Base-by-base conservation (phyloP, 2,888 invertebrate genomes). In the Eupeodes luniger region DNA sequence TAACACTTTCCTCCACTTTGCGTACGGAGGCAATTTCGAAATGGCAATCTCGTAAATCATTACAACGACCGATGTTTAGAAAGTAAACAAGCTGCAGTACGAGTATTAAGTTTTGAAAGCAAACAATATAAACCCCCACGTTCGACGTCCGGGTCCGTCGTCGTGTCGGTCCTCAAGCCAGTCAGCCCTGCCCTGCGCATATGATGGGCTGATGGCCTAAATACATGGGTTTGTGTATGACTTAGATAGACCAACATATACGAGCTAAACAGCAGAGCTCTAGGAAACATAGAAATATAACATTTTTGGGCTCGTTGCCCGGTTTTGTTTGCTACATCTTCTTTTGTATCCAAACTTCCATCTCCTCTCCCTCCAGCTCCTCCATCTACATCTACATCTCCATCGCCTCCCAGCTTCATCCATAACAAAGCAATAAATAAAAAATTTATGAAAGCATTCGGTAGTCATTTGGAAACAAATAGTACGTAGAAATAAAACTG, bases 401-500 rank as follows among this genome's bases (percentile, higher is more conserved):
- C 27, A 27, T 27, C 27, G 2, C 19, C 27, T 11, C 14, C 12
- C 36, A 47, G n/a, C 76, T 36, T 44, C 76, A 70, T 53, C 66
- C 88, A 77, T 77, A 85, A 77, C 85, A 85, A 81, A 78, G 84
- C 85, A 84, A 88, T 88, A 88, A 88, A 88, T 88, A 88, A 88
- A 85, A 88, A 81, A 88, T 81, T 78, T 88, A 85, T 88, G 88
- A 88, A 85, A 88, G 85, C 85, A 88, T 88, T 88, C 88, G 85
- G 88, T 88, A 88, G 88, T 88, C 88, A 88, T 88, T 88, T 88
- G 85, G 85, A 85, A 85, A 74, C 76, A 75, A 88, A 88, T 78
- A 27, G 27, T 27, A 88, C 55, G 55, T 70, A 70, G 77, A 88
- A 88, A 88, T 79, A 82, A 79, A 76, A 79, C 75, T 86, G 70